phyloP scores from a whole-genome alignment of 2,888 invertebrate genomes.

The Epistrophe eligans region DNA sequence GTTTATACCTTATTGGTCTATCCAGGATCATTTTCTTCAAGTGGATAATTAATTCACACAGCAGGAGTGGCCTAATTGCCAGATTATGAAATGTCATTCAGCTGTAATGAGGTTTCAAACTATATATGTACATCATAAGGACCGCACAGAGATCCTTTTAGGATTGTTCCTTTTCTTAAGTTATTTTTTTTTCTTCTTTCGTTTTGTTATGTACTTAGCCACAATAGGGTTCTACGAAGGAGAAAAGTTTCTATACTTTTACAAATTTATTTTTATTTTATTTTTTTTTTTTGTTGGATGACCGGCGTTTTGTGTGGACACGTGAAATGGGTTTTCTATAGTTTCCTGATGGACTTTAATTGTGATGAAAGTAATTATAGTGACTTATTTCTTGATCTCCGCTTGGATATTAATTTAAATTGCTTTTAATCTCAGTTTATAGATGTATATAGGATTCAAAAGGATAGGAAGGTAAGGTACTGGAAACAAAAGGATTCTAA shows the following conservation, averaged over 20 bases:
- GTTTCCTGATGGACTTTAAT: constrained; percentile 50
- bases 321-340: constrained; percentile 17
- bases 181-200: constrained; percentile 33
- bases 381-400: constrained; percentile 62
- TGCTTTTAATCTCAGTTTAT: constrained; percentile 17
- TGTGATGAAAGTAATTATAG: constrained; percentile 68
- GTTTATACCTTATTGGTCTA: constrained; percentile 1
- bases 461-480: too few species aligned
- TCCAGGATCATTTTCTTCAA: constrained; percentile 50
- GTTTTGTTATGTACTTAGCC: not conserved
- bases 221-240: constrained; percentile 13
- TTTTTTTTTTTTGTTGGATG: constrained; percentile 18
- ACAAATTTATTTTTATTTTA: not conserved
- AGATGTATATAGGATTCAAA: not conserved
- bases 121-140: constrained; percentile 12
- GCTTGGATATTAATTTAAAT: constrained; percentile 48
- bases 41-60: constrained; percentile 76
- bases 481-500: too few species aligned
- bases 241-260: constrained; percentile 16
- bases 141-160: constrained; percentile 50
- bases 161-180: constrained; percentile 16
- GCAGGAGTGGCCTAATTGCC: constrained; percentile 73
- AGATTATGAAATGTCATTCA: constrained; percentile 74
- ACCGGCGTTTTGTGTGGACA: constrained; percentile 19
- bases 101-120: constrained; percentile 66